Percentiles rank a stretch among this genome's conserved stretches.
These are phyloP conservation scores for Enteromius trimaculatus DNA, from an alignment of 2,797 vertebrate genomes.

Conservation along the genomic window DNA sequence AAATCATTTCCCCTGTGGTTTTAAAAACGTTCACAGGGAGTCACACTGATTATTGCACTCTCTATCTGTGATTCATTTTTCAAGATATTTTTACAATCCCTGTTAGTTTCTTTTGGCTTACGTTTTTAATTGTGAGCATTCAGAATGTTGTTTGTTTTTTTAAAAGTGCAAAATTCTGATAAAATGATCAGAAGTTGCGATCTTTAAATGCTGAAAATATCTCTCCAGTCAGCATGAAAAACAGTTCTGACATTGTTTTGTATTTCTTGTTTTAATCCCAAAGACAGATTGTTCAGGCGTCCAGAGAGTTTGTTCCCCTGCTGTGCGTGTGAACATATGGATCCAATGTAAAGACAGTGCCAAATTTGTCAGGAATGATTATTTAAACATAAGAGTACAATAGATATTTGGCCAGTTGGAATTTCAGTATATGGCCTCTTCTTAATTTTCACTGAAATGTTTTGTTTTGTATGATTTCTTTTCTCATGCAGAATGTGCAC, in stretches of 20 bases:
- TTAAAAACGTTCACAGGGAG: neutral
- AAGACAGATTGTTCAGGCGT: neutral
- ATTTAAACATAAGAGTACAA: conserved; percentile 38
- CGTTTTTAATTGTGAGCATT: neutral
- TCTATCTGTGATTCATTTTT: neutral
- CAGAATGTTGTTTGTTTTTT: neutral
- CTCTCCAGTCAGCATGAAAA: neutral
- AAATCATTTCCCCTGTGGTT: conserved; percentile 3
- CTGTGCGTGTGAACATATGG: conserved; percentile 25
- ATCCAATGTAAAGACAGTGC: conserved; percentile 37
- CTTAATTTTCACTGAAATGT: conserved; percentile 28
- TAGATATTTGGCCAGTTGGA: conserved; percentile 21
- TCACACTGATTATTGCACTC: neutral
- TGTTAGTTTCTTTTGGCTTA: neutral
- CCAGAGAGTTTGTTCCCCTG: neutral
- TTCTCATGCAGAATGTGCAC: conserved; percentile 14
- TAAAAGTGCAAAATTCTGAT: neutral
- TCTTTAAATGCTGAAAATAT: conserved; percentile 19
- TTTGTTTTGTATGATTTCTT: conserved; percentile 27
- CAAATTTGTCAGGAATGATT: conserved; percentile 55
- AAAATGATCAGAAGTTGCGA: neutral
- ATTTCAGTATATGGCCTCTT: conserved; percentile 18
- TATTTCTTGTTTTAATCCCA: conserved; percentile 25
- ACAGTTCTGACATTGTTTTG: conserved; percentile 12
- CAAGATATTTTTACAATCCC: neutral